Evolutionary conservation across 2,113 vertebrate genomes (phyloP).

Genomic region (Pelvicachromis taeniatus): DNA sequence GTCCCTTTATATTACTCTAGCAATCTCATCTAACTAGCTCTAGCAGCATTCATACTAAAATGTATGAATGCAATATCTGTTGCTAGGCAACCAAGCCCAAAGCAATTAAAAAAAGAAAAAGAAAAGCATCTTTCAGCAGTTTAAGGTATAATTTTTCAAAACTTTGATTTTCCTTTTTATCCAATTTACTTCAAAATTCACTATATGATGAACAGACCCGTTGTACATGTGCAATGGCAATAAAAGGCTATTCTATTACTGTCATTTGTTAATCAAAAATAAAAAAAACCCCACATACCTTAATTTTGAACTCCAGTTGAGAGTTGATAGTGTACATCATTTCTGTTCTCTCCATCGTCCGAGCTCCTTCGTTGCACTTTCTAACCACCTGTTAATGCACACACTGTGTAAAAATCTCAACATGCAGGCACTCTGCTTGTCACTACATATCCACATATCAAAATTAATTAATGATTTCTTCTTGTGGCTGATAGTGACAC

Average conservation of each 20-base stretch:
- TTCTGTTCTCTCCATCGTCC: slow-evolving; percentile 95
- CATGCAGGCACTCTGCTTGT: neutral
- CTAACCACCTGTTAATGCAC: slow-evolving; percentile 81
- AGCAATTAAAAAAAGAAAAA: neutral
- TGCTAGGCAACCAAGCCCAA: neutral
- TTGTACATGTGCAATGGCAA: neutral
- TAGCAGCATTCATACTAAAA: neutral
- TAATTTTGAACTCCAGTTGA: slow-evolving; percentile 96
- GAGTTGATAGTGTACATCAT: slow-evolving; percentile 99
- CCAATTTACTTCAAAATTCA: neutral
- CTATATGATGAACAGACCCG: neutral
- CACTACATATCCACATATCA: neutral
- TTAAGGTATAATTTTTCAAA: neutral
- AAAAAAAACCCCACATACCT: slow-evolving; percentile 72
- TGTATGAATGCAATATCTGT: neutral
- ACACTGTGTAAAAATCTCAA: neutral
- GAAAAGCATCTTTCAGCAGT: neutral
- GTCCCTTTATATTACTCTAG: neutral
- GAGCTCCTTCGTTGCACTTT: slow-evolving; percentile 93
- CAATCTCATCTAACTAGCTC: neutral
- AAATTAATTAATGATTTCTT: neutral
- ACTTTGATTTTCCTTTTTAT: neutral
- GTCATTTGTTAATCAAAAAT: neutral
- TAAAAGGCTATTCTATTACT: neutral
- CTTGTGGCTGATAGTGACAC: neutral